Percentiles rank a stretch among this genome's conserved stretches.
Evolutionary conservation across 2,888 invertebrate genomes (phyloP).

Genomic region (Drosophila limbata): DNA sequence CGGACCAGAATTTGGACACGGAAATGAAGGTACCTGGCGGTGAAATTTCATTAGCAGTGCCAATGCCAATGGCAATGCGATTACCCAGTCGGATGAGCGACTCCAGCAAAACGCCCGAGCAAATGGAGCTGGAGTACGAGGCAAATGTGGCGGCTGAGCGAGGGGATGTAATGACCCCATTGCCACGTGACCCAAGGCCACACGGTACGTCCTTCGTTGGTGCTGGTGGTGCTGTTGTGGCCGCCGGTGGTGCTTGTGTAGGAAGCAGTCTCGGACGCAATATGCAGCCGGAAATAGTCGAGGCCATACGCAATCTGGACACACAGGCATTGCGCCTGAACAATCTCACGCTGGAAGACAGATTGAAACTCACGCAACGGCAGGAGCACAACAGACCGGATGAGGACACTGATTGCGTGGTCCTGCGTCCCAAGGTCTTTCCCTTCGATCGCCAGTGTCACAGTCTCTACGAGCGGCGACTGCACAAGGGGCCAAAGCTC

Average conservation of each 20-base stretch:
- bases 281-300: constrained; percentile 80
- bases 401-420: constrained; percentile 48
- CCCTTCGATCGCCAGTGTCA: constrained; percentile 44
- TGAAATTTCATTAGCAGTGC: constrained; percentile 20
- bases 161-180: constrained; percentile 85
- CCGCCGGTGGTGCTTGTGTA: constrained; percentile 3
- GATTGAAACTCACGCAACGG: constrained; percentile 22
- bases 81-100: constrained; percentile 28
- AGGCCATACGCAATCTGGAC: constrained; percentile 82
- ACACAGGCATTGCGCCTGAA: constrained; percentile 78
- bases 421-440: constrained; percentile 62
- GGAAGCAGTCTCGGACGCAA: constrained; percentile 52
- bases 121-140: constrained; percentile 83
- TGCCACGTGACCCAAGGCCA: constrained; percentile 70
- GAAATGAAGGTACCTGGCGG: constrained; percentile 56
- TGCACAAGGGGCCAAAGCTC: constrained; percentile 79
- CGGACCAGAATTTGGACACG: constrained; percentile 33
- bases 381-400: constrained; percentile 25
- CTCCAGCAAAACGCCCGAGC: constrained; percentile 80
- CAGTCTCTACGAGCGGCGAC: constrained; percentile 79
- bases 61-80: constrained; percentile 16
- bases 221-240: constrained; percentile 23
- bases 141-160: constrained; percentile 83
- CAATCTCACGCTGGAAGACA: constrained; percentile 71
- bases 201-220: constrained; percentile 51